These are phyloP conservation scores for Druon quercuslanigerum DNA, from an alignment of 1,140 invertebrate species.

Conservation along the genomic window DNA sequence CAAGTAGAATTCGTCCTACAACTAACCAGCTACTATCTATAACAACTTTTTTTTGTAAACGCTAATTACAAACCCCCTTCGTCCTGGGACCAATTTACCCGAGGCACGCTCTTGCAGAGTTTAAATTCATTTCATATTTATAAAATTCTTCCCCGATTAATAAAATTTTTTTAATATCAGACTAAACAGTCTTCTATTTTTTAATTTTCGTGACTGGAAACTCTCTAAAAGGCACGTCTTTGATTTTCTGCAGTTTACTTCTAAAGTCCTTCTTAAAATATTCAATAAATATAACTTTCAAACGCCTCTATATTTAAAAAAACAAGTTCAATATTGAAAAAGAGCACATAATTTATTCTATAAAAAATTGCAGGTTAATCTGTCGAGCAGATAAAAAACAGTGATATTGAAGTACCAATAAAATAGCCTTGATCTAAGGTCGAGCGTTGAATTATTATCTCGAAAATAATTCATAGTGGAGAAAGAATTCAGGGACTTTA, in stretches of 20 bases:
- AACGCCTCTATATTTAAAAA: neutral
- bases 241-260: neutral
- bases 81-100: conserved; percentile 50
- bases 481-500: conserved; percentile 27
- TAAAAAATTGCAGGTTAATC: conserved; percentile 15
- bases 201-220: too few species aligned
- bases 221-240: neutral
- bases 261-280: neutral
- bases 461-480: neutral
- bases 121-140: neutral
- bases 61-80: conserved; percentile 58
- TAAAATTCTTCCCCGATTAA: neutral
- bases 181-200: too few species aligned
- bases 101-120: conserved; percentile 43
- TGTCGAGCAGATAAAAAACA: conserved; percentile 8
- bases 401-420: conserved; percentile 19
- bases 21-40: conserved; percentile 62
- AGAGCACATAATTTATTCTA: neutral
- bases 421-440: conserved; percentile 11
- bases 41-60: conserved; percentile 62
- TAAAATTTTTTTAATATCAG: too few species aligned
- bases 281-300: neutral
- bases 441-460: neutral
- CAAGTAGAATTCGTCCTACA: conserved; percentile 65
- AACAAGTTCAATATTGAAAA: neutral